Evolutionary conservation across 1,140 invertebrate genomes (phyloP), one percentile per base, ranked within the genome.

Genomic region (Anastatus disparis): DNA sequence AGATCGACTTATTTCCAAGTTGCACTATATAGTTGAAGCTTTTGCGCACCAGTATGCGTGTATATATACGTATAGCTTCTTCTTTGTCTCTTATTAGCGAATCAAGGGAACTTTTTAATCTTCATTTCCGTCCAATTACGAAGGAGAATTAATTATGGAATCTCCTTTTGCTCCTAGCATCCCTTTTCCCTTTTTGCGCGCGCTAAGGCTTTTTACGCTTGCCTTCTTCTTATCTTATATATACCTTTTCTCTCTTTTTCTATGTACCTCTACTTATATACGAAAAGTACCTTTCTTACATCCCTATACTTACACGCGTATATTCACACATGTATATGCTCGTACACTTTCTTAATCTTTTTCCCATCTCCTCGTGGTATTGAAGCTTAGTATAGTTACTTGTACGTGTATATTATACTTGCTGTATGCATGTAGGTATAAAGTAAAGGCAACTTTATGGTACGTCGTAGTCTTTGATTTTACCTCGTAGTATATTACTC

Each of bases 61-160:
- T n/a, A n/a, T n/a, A n/a, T n/a, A n/a, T n/a, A n/a, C n/a, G n/a
- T 35, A 17, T 75, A 67, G 59, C 74, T 12, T 64, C 56, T 56
- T 69, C 78, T 79, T 81, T 76, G 76, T 78, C 79, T 77, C 74
- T 78, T 74, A 73, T 81, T 78, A 77, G 74, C 70, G 73, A 77
- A 75, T 78, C 76, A 69, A 68, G 73, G n/a, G 64, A 77, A 79
- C 77, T 78, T 79, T 80, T 81, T 79, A 82, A 81, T 80, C 71
- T 78, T 77, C 72, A 75, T 81, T 78, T 81, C 71, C 75, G 64
- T 73, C 79, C 79, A 83, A 82, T 84, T 80, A 83, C 53, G 59
- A 73, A 58, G 59, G 72, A 69, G 76, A 80, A 84, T 82, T 80
- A 83, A 82, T 84, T 82, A 80, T 73, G 70, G 71, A 79, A 77